phyloP scores from a whole-genome alignment of 2,113 vertebrate species.

The Siniperca knerii region DNA sequence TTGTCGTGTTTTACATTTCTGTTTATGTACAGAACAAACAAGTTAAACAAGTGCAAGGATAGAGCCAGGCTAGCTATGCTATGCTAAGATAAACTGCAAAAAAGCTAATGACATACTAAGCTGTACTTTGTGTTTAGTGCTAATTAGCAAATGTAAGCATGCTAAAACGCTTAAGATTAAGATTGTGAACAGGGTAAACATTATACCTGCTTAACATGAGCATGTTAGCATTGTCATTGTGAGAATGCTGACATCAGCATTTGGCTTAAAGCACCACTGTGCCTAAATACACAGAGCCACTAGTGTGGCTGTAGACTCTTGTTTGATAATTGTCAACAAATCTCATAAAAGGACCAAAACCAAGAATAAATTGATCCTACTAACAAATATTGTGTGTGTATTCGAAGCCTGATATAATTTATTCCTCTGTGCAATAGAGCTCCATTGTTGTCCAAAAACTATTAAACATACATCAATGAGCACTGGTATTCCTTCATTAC shows the following conservation, averaged over 20 bases:
- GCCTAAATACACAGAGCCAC: too few relatives aligned
- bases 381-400: neutral
- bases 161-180: too few relatives aligned
- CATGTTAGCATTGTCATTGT: neutral
- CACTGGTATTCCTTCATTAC: neutral
- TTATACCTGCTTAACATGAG: too few relatives aligned
- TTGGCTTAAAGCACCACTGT: neutral
- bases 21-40: too few relatives aligned
- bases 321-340: neutral
- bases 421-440: neutral
- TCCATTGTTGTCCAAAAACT: neutral
- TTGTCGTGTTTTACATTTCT: neutral
- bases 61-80: neutral
- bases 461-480: too few relatives aligned
- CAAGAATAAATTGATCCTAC: neutral
- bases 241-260: neutral
- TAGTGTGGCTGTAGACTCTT: too few relatives aligned
- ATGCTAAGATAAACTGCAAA: neutral
- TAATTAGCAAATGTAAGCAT: too few relatives aligned
- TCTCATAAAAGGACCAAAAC: neutral
- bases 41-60: neutral
- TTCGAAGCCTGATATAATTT: neutral
- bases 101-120: too few relatives aligned
- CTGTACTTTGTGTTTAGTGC: too few relatives aligned
- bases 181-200: neutral